Evolutionary conservation across 2,888 invertebrate species (phyloP), one percentile per base, ranked within the genome.

Genomic region (Volucella zonaria): DNA sequence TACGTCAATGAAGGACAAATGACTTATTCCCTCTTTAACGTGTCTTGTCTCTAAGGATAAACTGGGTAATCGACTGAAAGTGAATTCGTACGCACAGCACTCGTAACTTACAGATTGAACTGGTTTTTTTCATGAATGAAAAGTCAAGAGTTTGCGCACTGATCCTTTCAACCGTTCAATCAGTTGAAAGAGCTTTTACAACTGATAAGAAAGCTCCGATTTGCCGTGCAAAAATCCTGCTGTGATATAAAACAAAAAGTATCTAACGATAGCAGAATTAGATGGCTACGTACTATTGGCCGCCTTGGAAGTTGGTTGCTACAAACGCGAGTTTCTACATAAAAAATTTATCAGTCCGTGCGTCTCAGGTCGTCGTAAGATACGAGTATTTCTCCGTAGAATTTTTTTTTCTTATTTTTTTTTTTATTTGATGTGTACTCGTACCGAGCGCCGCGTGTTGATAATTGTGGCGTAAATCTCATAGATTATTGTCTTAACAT

Each of bases 171-270:
- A 73, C 12, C 3, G 15, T 42, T 18, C 58, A n/a, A 49, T 8
- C 14, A 6, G 8, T 49, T 15, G 18, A 42, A 56, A 42, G 43
- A 81, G 77, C 81, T 62, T 82, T 52, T 10, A 64, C 31, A 31
- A 31, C 58, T 79, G 82, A 82, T 82, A 82, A 82, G 64, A 38
- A 82, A 82, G 82, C 79, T 74, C 66, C 4, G 2, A 3, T 40
- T 31, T 56, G 42, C 23, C 58, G 11, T 31, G 23, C 62, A 12
- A 58, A 31, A 31, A 78, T 73, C 64, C 74, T 64, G 59, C 43
- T 31, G 9, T 31, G 23, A 10, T 56, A 68, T 80, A 67, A 79
- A 58, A 71, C 43, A 2, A 58, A 73, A 68, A 59, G 47, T 38
- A 71, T 67, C 56, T 40, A 15, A 10, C 51, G 40, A 11, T 51